Base-by-base conservation (phyloP, 2,113 vertebrate genomes). In the Macrotus californicus region DNA sequence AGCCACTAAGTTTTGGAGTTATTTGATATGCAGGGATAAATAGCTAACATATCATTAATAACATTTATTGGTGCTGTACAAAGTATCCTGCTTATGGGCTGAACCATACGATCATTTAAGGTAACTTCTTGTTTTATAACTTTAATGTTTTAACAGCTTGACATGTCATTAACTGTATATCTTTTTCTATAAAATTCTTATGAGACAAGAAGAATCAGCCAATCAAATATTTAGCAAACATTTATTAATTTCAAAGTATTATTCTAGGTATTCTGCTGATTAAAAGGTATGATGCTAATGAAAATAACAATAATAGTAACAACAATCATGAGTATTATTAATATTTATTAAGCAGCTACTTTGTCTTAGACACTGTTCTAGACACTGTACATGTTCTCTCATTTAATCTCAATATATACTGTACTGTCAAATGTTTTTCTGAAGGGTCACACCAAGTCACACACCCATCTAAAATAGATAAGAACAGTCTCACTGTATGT, bases 211-310 rank as follows among this genome's bases (percentile, higher is more conserved):
- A 94, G 34, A 85, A 81, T 72, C 15, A 83, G 39, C 21, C 43
- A 82, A 84, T 54, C 34, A 85, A 93, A 84, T 61, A 87, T 73
- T 84, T 96, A 95, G 50, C 9, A 43, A 94, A 89, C 11, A 91
- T 72, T 36, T 14, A 89, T 79, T 88, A 92, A 85, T 52, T 91
- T 56, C 41, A 64, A 79, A 31, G 2, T 67, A 41, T 36, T 92
- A 54, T 39, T 93, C 19, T 67, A 93, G 66, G 54, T 69, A 24
- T n/a, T 81, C 59, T 72, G 50, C 24, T 86, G 77, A 91, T 93
- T 34, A 83, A 94, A 77, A 94, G 36, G 5, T 52, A 76, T 21
- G 59, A 54, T 50, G 19, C 36, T 52, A 81, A 61, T 7, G 11
- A 76, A 52, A 70, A 52, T n/a, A 70, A 69, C 21, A 76, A 83